phyloP scores from a whole-genome alignment of 2,797 vertebrate genomes.

The Pachyuromys duprasi region DNA sequence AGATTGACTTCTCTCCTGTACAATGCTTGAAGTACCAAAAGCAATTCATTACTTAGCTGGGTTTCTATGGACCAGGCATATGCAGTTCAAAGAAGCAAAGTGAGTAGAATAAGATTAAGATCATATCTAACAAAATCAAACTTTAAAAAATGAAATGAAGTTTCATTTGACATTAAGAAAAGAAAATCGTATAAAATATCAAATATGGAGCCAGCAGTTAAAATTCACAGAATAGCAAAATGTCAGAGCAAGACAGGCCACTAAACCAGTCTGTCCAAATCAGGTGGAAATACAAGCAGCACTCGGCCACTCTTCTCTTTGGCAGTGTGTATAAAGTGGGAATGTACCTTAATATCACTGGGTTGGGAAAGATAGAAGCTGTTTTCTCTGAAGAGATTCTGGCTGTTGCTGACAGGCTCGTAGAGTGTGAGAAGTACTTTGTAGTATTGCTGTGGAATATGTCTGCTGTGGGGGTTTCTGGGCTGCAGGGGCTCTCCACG shows the following conservation, averaged over 20 bases:
- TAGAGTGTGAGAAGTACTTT: conserved; percentile 38
- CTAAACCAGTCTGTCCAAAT: neutral
- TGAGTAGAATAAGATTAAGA: conserved; percentile 25
- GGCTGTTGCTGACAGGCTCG: conserved; percentile 4
- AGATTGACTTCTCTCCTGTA: neutral
- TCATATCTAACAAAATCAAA: conserved; percentile 19
- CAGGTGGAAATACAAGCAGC: neutral
- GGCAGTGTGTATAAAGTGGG: neutral
- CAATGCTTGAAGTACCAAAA: neutral
- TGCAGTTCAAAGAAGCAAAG: neutral
- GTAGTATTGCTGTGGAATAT: accelerated
- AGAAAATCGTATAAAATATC: neutral
- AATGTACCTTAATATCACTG: neutral
- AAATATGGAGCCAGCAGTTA: neutral
- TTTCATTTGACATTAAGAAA: conserved; percentile 36
- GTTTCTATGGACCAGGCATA: neutral
- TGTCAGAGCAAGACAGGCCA: neutral
- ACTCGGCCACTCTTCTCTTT: neutral
- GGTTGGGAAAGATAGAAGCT: conserved; percentile 66
- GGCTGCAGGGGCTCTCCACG: accelerated
- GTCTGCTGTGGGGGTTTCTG: neutral
- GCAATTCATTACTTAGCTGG: neutral
- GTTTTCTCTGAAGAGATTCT: conserved; percentile 57
- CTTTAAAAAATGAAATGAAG: neutral
- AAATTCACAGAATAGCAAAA: neutral